phyloP scores from a whole-genome alignment of 1,140 invertebrate genomes.

The Bactericera cockerelli region DNA sequence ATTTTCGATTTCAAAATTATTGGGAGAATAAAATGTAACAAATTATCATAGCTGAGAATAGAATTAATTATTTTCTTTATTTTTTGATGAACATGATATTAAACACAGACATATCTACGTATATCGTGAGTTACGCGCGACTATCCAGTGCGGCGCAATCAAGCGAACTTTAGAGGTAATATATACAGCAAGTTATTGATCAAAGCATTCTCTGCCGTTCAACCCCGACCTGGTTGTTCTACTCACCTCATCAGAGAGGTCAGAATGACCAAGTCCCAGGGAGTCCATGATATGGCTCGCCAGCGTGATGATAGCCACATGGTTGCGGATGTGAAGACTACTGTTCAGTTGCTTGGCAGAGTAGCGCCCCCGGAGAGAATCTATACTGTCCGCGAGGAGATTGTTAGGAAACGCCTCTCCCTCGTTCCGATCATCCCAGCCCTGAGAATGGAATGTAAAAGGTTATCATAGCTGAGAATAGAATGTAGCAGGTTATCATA shows the following conservation, averaged over 20 bases:
- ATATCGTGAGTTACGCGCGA: neutral
- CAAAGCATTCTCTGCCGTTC: no score
- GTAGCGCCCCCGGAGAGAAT: neutral
- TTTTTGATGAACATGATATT: no score
- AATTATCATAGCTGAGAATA: no score
- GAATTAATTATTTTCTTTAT: no score
- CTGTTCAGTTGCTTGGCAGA: neutral
- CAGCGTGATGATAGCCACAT: neutral
- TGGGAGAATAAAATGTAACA: no score
- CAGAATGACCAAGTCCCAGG: neutral
- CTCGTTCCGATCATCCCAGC: neutral
- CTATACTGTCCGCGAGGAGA: neutral
- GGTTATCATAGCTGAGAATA: neutral
- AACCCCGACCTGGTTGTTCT: neutral
- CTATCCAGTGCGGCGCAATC: neutral
- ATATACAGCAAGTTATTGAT: no score
- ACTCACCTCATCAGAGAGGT: neutral
- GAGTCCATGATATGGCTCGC: neutral
- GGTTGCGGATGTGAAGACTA: neutral
- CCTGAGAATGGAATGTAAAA: neutral
- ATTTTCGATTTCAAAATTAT: no score
- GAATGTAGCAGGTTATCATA: no score
- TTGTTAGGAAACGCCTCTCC: neutral
- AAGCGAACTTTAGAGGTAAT: no score
- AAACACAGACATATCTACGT: no score